These are phyloP conservation scores for Cacoxenus indagator DNA, from an alignment of 2,888 invertebrate species.

Conservation along the genomic window DNA sequence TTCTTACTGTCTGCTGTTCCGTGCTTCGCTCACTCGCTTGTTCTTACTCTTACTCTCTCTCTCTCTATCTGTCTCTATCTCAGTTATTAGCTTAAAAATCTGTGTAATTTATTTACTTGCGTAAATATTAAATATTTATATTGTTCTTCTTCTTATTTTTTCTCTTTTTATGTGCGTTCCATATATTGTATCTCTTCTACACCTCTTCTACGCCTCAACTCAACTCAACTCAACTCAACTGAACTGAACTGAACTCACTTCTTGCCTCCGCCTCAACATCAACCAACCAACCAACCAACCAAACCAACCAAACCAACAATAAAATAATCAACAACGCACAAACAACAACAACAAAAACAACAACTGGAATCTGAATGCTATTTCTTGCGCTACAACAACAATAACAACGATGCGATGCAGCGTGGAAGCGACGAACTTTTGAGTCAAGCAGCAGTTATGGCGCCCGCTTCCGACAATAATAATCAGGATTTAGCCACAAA, in stretches of 20 bases:
- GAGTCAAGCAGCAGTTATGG: constrained; percentile 95
- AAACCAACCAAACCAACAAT: constrained; percentile 29
- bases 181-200: constrained; percentile 44
- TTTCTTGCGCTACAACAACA: neutral
- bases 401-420: constrained; percentile 73
- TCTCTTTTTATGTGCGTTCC: constrained; percentile 57
- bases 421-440: constrained; percentile 98
- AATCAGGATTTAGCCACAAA: constrained; percentile 93
- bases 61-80: neutral
- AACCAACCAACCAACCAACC: constrained; percentile 34
- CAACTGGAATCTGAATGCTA: constrained; percentile 32
- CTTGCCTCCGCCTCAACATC: constrained; percentile 43
- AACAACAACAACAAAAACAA: constrained; percentile 44
- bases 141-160: constrained; percentile 58
- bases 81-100: constrained; percentile 26
- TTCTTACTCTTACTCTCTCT: neutral
- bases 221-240: constrained; percentile 41
- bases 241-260: constrained; percentile 54
- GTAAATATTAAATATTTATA: constrained; percentile 64
- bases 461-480: constrained; percentile 94
- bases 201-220: constrained; percentile 61
- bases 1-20: neutral
- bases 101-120: constrained; percentile 54
- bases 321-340: neutral
- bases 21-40: neutral